These are phyloP conservation scores for Ophion ellenae DNA, from an alignment of 2,888 invertebrate species.

Conservation along the genomic window DNA sequence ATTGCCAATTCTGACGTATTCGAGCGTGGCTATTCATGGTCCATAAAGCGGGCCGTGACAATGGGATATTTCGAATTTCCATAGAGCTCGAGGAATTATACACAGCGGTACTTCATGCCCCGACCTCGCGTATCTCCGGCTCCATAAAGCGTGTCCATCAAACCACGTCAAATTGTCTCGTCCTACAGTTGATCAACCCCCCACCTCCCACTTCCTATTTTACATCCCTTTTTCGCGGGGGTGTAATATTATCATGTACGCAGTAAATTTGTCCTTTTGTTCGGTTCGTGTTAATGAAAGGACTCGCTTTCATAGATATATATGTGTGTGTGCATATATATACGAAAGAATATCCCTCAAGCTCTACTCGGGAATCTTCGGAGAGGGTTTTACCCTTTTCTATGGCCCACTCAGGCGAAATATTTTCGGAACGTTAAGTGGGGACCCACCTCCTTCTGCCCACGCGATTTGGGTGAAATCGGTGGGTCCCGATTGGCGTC, in stretches of 20 bases:
- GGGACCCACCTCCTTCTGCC: too few species aligned
- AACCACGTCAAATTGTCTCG: not conserved
- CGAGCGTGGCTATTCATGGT: not conserved
- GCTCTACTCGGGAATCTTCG: too few species aligned
- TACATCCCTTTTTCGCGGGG: not conserved
- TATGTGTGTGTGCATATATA: too few species aligned
- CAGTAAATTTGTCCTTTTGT: constrained; percentile 7
- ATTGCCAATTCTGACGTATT: not conserved
- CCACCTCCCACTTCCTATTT: not conserved
- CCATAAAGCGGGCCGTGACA: not conserved
- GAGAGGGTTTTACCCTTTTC: too few species aligned
- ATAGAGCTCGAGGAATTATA: not conserved
- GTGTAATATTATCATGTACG: not conserved
- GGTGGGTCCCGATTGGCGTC: too few species aligned
- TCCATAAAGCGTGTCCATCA: not conserved
- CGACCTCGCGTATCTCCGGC: not conserved
- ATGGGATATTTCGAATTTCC: not conserved
- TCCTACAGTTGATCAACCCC: not conserved
- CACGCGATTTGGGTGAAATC: too few species aligned
- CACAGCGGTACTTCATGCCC: not conserved
- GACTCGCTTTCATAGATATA: not conserved
- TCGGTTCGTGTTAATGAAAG: not conserved
- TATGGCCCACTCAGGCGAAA: too few species aligned
- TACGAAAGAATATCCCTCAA: too few species aligned
- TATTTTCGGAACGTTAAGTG: too few species aligned